Evolutionary conservation across 2,797 vertebrate species (phyloP).

Genomic region (Paedocypris micromegethes): DNA sequence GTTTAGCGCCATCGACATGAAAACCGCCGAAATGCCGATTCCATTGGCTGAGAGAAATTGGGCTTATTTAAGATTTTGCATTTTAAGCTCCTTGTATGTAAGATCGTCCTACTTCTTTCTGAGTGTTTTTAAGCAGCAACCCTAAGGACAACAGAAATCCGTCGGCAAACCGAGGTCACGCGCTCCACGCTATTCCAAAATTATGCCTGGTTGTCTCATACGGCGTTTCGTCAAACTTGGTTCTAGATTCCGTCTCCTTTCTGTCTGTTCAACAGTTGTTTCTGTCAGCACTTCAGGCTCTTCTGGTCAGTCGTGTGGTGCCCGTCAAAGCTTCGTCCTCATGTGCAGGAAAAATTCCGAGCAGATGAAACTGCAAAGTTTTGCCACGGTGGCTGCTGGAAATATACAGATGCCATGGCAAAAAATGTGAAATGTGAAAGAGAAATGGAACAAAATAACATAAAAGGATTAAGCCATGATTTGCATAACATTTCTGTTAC

Average conservation of each 20-base stretch:
- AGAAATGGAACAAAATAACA: constrained; percentile 74
- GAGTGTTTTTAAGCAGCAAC: constrained; percentile 76
- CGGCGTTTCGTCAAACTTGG: constrained; percentile 56
- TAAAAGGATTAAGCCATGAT: constrained; percentile 75
- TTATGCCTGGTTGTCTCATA: constrained; percentile 62
- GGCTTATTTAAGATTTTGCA: constrained; percentile 77
- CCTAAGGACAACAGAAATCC: constrained; percentile 73
- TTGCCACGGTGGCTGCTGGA: background rate
- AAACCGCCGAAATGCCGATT: constrained; percentile 57
- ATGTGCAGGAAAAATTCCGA: too few relatives aligned
- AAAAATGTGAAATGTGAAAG: constrained; percentile 66
- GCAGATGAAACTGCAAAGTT: too few relatives aligned
- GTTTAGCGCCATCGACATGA: constrained; percentile 75
- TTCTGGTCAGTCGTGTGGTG: background rate
- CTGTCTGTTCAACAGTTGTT: background rate
- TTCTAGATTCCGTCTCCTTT: constrained; percentile 48
- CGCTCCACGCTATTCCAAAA: constrained; percentile 55
- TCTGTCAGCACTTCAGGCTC: background rate
- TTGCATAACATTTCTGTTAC: constrained; percentile 71
- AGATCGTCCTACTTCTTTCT: constrained; percentile 78
- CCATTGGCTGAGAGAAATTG: constrained; percentile 73
- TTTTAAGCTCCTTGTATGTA: constrained; percentile 82
- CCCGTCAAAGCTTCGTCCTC: too few relatives aligned
- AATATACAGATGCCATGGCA: constrained; percentile 49
- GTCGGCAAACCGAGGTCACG: constrained; percentile 65